Evolutionary conservation across 2,113 vertebrate species (phyloP), one percentile per base, ranked within the genome.

Genomic region (Chauna torquata): DNA sequence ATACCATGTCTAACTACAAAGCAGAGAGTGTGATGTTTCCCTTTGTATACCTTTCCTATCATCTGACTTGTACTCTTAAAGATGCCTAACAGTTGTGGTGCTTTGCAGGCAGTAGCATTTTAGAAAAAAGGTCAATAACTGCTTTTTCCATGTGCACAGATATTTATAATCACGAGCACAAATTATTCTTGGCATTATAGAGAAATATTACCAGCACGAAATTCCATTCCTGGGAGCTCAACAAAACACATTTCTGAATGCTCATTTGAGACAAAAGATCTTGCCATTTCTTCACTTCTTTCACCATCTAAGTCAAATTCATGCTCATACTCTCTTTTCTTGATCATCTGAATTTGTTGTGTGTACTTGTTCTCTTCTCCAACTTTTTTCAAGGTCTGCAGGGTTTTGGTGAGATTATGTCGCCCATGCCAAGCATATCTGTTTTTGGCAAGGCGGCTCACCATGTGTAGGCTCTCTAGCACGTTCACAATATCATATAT

Each of bases 401-500:
- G 98, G 3, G 99, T 99, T 97, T 99, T 98, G 22, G 95, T 91
- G 88, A 99, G 98, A 36, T 99, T 99, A 38, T 98, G 98, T 3
- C 98, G 98, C 9, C 99, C 99, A 0, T 99, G 99, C 99, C 99
- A 99, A 0, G 97, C 93, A 42, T 99, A 99, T 93, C 98, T 98
- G 98, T 99, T 99, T 96, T 99, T 99, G 61, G 99, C 99, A 0
- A 99, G 98, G 52, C 99, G 99, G 97, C 99, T 99, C 93, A 99
- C 99, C 99, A 99, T 99, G 94, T 99, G 99, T 17, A 99, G 98
- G 83, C 99, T 99, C 98, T 99, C 99, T 6, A 99, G 97, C 30
- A 99, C 99, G 0, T 99, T 99, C 98, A 99, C 99, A 24, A 99
- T 99, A 80, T 99, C 99, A 2, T 99, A 99, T 91, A 99, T 99